Evolutionary conservation across 2,888 invertebrate genomes (phyloP).

Genomic region (Hyppa rectilinea): DNA sequence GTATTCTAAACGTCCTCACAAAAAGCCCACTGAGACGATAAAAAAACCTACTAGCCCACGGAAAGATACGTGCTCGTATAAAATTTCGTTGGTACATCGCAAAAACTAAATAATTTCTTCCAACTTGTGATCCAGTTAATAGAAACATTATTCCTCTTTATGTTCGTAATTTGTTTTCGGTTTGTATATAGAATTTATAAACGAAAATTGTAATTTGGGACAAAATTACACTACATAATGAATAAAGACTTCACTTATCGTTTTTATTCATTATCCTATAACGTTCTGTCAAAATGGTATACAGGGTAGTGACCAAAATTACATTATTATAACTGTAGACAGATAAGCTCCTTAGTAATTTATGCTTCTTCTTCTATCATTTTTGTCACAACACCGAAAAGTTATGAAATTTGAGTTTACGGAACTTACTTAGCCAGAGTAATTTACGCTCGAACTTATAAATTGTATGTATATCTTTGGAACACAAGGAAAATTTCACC

Average conservation of each 20-base stretch:
- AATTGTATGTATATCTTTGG: constrained; percentile 38
- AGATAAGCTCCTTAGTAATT: background rate
- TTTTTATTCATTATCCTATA: too few relatives aligned
- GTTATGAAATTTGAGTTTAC: constrained; percentile 11
- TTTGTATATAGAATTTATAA: background rate
- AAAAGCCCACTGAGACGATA: constrained; percentile 41
- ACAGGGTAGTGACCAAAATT: background rate
- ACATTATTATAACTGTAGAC: background rate
- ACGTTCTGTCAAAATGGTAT: constrained; percentile 9
- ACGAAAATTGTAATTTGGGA: background rate
- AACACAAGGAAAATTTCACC: constrained; percentile 64
- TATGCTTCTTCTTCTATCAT: too few relatives aligned
- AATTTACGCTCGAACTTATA: constrained; percentile 14
- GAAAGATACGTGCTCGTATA: constrained; percentile 48
- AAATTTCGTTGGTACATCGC: constrained; percentile 37
- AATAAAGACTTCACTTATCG: too few relatives aligned
- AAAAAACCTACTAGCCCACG: constrained; percentile 44
- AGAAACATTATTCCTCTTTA: constrained; percentile 29
- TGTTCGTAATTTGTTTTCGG: constrained; percentile 42
- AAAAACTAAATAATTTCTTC: constrained; percentile 51
- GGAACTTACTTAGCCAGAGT: background rate
- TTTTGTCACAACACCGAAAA: too few relatives aligned
- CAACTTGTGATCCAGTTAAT: constrained; percentile 44
- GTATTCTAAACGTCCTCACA: constrained; percentile 37
- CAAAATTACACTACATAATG: too few relatives aligned